Evolutionary conservation across 1,140 invertebrate genomes (phyloP), one percentile per base, ranked within the genome.

Genomic region (Leptonema lineaticorne): DNA sequence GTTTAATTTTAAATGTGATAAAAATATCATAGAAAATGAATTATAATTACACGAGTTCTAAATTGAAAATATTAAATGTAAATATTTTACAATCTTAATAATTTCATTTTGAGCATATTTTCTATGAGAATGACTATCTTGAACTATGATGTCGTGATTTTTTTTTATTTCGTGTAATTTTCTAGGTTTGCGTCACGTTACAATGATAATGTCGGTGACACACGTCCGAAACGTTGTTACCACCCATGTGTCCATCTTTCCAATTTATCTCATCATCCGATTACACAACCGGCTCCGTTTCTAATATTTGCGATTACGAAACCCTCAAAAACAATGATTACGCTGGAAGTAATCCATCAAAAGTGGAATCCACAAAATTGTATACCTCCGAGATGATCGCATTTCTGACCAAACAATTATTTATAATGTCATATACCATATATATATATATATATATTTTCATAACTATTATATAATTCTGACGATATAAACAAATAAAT

Each of bases 331-430:
- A 18, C n/a, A 58, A 16, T 18, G 56, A 58, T 58, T 58, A 30
- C 56, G 26, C 4, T 58, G 20, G 56, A 58, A 30, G 26, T 58
- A 18, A 30, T 58, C 56, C 20, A 58, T 58, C 56, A 58, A 58
- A 27, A 16, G 6, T 11, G 28, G 56, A 58, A 58, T 58, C 48
- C 48, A 53, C 24, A 2, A 20, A 53, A 53, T 33, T n/a, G 45
- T n/a, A n/a, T n/a, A 48, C 18, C 16, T 6, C 18, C 48, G 16
- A 53, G 26, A n/a, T n/a, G n/a, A n/a, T n/a, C n/a, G n/a, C n/a
- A n/a, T n/a, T n/a, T n/a, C n/a, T n/a, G n/a, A 58, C 56, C 56
- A 27, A 58, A 41, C 37, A 14, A 41, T 41, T 41, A 41, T 33
- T 33, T 33, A 11, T 33, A 33, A 33, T 33, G 11, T 33, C 5